Evolutionary conservation across 2,888 invertebrate species (phyloP).

Genomic region (Incurvaria masculella): DNA sequence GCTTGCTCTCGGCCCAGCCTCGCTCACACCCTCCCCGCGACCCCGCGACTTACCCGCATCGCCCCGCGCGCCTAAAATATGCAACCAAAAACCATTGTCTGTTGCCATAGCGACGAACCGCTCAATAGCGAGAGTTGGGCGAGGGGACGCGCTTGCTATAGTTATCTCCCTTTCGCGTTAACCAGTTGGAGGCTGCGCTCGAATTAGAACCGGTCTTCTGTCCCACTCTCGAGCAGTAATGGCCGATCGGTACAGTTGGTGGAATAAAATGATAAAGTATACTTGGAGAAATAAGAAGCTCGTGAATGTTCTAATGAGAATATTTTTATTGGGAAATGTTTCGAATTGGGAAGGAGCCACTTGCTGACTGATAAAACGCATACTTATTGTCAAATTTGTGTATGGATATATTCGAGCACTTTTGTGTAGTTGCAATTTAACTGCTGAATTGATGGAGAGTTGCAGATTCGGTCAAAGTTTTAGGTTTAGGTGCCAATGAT

Average conservation of each 20-base stretch:
- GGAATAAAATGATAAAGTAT: constrained; percentile 25
- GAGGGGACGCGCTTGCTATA: constrained; percentile 38
- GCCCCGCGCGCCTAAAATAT: constrained; percentile 54
- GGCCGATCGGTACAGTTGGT: constrained; percentile 48
- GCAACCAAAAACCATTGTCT: constrained; percentile 58
- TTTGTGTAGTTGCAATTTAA: too few relatives aligned
- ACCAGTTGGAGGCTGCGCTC: constrained; percentile 36
- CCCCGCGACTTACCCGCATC: constrained; percentile 26
- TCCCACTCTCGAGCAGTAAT: constrained; percentile 34
- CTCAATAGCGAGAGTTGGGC: constrained; percentile 43
- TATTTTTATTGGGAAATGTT: neutral
- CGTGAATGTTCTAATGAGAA: neutral
- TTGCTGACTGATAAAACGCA: too few relatives aligned
- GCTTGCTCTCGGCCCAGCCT: constrained; percentile 30
- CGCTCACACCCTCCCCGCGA: constrained; percentile 26
- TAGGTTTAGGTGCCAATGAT: too few relatives aligned
- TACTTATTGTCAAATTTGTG: too few relatives aligned
- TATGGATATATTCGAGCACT: too few relatives aligned
- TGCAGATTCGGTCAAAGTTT: too few relatives aligned
- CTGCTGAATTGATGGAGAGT: too few relatives aligned
- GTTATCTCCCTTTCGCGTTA: constrained; percentile 47
- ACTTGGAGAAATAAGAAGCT: neutral
- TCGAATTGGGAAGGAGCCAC: too few relatives aligned
- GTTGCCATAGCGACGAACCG: constrained; percentile 52
- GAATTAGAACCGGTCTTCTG: constrained; percentile 32